Evolutionary conservation across 2,797 vertebrate species (phyloP), one percentile per base, ranked within the genome.

Genomic region (Acipenser oxyrinchus): DNA sequence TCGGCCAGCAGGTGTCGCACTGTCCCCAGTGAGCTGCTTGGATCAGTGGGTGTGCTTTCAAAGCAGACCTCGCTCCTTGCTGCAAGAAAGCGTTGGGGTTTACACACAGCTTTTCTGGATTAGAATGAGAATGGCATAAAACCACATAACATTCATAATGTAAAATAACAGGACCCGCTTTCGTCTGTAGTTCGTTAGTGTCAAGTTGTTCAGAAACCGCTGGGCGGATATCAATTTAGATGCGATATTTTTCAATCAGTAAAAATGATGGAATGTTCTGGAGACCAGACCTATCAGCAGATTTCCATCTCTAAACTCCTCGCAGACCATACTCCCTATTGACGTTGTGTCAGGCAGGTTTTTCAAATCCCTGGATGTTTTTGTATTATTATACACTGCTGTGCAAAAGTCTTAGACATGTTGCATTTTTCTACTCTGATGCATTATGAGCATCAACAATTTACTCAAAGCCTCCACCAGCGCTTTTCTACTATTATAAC

Each of bases 61-160:
- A 68, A 66, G 69, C 69, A 77, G 53, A 60, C 72, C 69, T 63
- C 74, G 65, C 69, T 15, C 72, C n/a, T 77, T 73, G 67, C 68
- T 9, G 7, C 71, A 61, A 76, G 72, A 73, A 67, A 60, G 69
- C 60, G 62, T 51, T 6, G 49, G 49, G 69, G 66, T 53, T 69
- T 69, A 70, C 70, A 68, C 71, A 70, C 82, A 84, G 79, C 78
- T 85, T 86, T 81, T 80, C 79, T 74, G 70, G 70, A 79, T 87
- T 85, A 83, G 49, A 73, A 71, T 70, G 77, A 79, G 77, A 84
- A 83, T 74, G 75, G 76, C 77, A 81, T 72, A 78, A 77, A 82
- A 82, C 77, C 81, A 69, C 79, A 79, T 70, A 66, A 68, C 68
- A 49, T 76, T 76, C 74, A 79, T 78, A 68, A 65, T 62, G 23